Evolutionary conservation across 2,888 invertebrate species (phyloP), one percentile per base, ranked within the genome.

Genomic region (Lasioglossum figueresi): DNA sequence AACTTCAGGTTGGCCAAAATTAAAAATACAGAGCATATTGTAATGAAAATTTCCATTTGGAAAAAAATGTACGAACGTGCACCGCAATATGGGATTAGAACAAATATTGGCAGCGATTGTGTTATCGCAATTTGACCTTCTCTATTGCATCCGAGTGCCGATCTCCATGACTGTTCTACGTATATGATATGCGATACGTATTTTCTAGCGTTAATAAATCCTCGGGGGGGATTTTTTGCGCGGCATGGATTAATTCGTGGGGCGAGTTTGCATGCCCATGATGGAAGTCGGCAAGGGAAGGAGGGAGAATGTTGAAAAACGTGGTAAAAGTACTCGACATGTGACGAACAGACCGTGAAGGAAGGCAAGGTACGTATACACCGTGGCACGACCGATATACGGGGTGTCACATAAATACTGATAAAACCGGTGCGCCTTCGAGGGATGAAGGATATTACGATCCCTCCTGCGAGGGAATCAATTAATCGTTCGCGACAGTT

Each of bases 261-360:
- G 75, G 82, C 79, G 79, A 76, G 84, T 82, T 89, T 80, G 86
- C 85, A 79, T 77, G 78, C 83, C 74, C 76, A 76, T 78, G 83
- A 76, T 79, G 83, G 76, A 79, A 76, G 84, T 73, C 74, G 77
- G 79, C 52, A 81, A 79, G 85, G 84, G 72, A 74, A 84, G 84
- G 84, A 76, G 84, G 78, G 72, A 86, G 85, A 86, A 89, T 86
- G 86, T 82, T 90, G 85, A 89, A 88, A 88, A 90, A 91, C 80
- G 85, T 88, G 91, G 91, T 92, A 92, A 92, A 93, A 93, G 92
- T 93, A 89, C 91, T 90, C 92, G 91, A 91, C 92, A 91, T 92
- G 92, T 92, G 92, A 92, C 93, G 93, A 93, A 91, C 93, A 91
- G 93, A 93, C 92, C 93, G 93, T 93, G 93, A 93, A 93, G 92